Percentiles rank a stretch among this genome's conserved stretches.
phyloP scores from a whole-genome alignment of 2,797 vertebrate species.

The Pseudotriccus pelzelni region DNA sequence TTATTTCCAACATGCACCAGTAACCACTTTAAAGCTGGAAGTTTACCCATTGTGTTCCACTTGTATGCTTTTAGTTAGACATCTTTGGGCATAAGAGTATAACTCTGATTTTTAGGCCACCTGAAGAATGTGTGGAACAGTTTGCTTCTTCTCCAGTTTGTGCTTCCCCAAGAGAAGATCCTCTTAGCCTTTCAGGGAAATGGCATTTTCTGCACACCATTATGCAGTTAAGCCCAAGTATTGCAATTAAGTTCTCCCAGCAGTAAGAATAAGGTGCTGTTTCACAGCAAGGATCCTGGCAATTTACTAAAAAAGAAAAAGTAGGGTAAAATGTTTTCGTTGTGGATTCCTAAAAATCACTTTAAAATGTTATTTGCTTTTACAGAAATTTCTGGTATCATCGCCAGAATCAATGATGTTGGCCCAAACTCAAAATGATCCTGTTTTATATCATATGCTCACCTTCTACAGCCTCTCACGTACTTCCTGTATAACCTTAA shows the following conservation, averaged over 20 bases:
- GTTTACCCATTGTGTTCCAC: neutral
- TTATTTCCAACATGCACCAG: neutral
- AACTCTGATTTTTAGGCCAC: neutral
- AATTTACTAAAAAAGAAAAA: neutral
- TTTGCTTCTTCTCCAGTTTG: neutral
- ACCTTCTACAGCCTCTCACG: constrained; percentile 45
- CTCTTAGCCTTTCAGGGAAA: neutral
- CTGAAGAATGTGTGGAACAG: neutral
- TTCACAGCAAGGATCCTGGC: neutral
- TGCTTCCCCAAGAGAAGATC: neutral
- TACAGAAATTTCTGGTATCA: neutral
- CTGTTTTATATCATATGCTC: constrained; percentile 64
- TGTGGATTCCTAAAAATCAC: neutral
- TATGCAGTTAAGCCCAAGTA: neutral
- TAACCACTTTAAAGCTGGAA: neutral
- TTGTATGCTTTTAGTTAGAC: neutral
- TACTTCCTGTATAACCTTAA: constrained; percentile 76
- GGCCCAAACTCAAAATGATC: neutral
- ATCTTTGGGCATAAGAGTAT: neutral
- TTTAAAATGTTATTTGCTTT: neutral
- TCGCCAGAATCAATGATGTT: neutral
- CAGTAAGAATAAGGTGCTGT: neutral
- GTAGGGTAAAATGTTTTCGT: neutral
- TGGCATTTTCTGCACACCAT: neutral
- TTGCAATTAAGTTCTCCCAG: neutral